phyloP scores from a whole-genome alignment of 2,113 vertebrate genomes.

The Empidonax traillii region DNA sequence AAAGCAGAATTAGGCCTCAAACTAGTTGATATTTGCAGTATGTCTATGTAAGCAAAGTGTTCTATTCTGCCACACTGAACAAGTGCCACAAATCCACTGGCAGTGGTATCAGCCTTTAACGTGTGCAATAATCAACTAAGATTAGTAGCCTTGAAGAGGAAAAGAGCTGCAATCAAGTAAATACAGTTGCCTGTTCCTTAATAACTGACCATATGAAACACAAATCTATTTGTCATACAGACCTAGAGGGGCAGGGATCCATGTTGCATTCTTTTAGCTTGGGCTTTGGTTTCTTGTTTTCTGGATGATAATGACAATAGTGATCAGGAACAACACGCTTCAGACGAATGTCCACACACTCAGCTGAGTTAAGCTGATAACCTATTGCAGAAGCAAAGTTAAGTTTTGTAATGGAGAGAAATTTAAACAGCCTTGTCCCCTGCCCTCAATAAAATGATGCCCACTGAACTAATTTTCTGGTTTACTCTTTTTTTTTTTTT shows the following conservation, averaged over 20 bases:
- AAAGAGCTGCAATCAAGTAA: neutral
- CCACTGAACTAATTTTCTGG: neutral
- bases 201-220: neutral
- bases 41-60: neutral
- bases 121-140: neutral
- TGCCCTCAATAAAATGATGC: fast-evolving
- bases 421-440: neutral
- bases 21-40: neutral
- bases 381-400: conserved; percentile 65
- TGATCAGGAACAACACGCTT: conserved; percentile 86
- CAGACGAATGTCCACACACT: conserved; percentile 86
- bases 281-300: conserved; percentile 92
- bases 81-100: neutral
- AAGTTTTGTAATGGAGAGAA: neutral
- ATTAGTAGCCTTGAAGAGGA: neutral
- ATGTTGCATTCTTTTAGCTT: conserved; percentile 92
- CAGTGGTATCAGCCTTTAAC: neutral
- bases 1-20: neutral
- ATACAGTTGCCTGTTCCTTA: neutral
- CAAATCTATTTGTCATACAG: neutral
- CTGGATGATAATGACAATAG: conserved; percentile 87
- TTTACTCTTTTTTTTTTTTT: neutral
- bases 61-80: neutral
- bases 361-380: conserved; percentile 94
- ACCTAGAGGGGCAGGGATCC: conserved; percentile 93